Base-by-base conservation (phyloP, 2,888 invertebrate species). In the Meteorus cinctellus region DNA sequence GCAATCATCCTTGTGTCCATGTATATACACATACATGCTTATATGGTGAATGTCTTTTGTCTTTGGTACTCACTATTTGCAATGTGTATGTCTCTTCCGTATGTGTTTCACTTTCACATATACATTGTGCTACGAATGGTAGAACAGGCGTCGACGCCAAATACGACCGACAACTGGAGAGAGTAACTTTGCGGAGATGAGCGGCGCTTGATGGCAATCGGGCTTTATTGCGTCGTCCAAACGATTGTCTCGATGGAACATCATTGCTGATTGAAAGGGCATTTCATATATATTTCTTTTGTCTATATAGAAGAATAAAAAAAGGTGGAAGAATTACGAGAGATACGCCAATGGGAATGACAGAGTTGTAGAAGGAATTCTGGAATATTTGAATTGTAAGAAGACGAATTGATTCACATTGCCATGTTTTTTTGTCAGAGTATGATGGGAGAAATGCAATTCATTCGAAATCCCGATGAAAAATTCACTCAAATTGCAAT, bases 1-100 rank as follows among this genome's bases (percentile, higher is more conserved):
- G 84, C 86, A 86, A 86, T 86, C 86, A 85, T 85, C 82, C 83
- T 75, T 81, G 78, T 82, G 55, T 80, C 82, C 83, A 78, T 80
- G 81, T 72, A 62, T 72, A 70, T 76, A 63, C 71, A 51, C 34
- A 29, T 62, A 48, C 67, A 67, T 63, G 51, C 45, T 68, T 63
- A 66, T 59, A 65, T 55, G 6, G 19, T n/a, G 19, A 55, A 55
- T 55, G 55, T 19, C n/a, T 68, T 60, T 68, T 60, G 41, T 74
- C 24, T 74, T 45, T 75, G n/a, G 70, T 51, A 59, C 34, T 70
- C 27, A n/a, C n/a, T 55, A 19, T 55, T 55, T 8, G 19, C 55
- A 55, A n/a, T 55, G 19, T 55, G n/a, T 55, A 8, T 55, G 12
- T 69, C 55, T 36, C 10, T 16, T 48, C 4, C 48, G 48, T 69